phyloP scores from a whole-genome alignment of 2,888 invertebrate species.

The Temnothorax unifasciatus region DNA sequence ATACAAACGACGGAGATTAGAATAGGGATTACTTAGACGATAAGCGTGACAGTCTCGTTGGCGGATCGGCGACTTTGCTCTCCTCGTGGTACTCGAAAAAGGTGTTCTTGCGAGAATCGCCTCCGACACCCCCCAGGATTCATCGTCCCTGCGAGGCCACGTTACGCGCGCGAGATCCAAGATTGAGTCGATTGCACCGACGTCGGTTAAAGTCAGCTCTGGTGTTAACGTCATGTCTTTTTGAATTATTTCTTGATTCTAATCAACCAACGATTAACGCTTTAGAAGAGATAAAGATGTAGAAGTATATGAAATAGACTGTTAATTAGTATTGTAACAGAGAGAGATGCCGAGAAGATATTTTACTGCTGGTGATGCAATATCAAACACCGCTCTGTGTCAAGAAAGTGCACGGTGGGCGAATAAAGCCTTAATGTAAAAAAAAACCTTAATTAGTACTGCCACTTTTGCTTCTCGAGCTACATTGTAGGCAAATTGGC shows the following conservation, averaged over 20 bases:
- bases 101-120: slow-evolving; percentile 17
- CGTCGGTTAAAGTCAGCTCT: background rate
- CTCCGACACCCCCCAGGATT: slow-evolving; percentile 56
- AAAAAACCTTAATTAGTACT: background rate
- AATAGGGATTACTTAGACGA: slow-evolving; percentile 66
- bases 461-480: background rate
- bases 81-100: slow-evolving; percentile 35
- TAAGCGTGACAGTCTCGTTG: slow-evolving; percentile 64
- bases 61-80: slow-evolving; percentile 52
- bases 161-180: slow-evolving; percentile 47
- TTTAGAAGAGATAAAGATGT: background rate
- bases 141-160: slow-evolving; percentile 67
- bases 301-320: background rate
- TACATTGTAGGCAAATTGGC: background rate
- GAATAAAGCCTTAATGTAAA: background rate
- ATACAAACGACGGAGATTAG: slow-evolving; percentile 70
- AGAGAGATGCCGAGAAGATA: background rate
- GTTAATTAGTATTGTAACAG: background rate
- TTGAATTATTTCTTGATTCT: slow-evolving; percentile 5
- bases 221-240: background rate
- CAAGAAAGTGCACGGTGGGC: background rate
- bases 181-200: slow-evolving; percentile 18
- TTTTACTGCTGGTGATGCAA: background rate
- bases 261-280: background rate
- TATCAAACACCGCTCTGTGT: background rate